Percentiles rank a stretch among this genome's conserved stretches.
Conservation (phyloP, 2,113 vertebrate species). For the Cebus imitator region DNA sequence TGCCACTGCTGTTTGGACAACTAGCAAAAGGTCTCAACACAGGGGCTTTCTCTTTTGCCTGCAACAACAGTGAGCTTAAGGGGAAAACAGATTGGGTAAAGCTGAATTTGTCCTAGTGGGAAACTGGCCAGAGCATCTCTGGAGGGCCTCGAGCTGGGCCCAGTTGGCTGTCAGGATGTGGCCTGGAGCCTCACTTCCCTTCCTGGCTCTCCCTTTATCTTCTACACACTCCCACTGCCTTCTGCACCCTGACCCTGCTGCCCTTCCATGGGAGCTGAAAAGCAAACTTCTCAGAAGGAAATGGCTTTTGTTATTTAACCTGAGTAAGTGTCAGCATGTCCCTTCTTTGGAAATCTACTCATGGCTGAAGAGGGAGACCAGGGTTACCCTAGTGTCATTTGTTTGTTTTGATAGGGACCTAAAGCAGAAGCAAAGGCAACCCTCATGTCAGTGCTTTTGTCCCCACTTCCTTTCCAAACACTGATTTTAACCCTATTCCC, state of each 20-base stretch:
- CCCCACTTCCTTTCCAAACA: constrained; percentile 2
- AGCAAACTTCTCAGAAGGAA: constrained; percentile 61
- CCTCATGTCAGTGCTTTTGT: neutral
- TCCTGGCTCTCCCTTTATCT: constrained; percentile 59
- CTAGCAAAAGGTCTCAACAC: neutral
- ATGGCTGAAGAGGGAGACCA: neutral
- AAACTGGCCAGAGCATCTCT: constrained; percentile 63
- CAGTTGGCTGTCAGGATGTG: constrained; percentile 57
- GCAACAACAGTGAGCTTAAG: constrained; percentile 6
- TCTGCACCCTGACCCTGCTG: constrained; percentile 63
- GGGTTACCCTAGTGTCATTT: neutral
- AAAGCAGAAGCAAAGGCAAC: constrained; percentile 9
- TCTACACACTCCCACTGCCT: constrained; percentile 57
- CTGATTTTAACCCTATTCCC: neutral
- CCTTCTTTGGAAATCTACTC: constrained; percentile 40
- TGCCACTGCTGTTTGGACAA: neutral
- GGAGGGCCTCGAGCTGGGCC: constrained; percentile 43
- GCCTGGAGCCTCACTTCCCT: constrained; percentile 64
- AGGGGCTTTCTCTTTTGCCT: constrained; percentile 33
- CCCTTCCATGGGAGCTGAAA: constrained; percentile 36
- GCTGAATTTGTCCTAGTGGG: constrained; percentile 64
- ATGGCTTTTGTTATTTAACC: constrained; percentile 47
- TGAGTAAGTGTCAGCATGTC: constrained; percentile 9
- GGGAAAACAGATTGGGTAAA: constrained; percentile 61
- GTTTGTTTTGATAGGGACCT: neutral